phyloP scores from a whole-genome alignment of 2,888 invertebrate genomes.

The Lottia scabra region DNA sequence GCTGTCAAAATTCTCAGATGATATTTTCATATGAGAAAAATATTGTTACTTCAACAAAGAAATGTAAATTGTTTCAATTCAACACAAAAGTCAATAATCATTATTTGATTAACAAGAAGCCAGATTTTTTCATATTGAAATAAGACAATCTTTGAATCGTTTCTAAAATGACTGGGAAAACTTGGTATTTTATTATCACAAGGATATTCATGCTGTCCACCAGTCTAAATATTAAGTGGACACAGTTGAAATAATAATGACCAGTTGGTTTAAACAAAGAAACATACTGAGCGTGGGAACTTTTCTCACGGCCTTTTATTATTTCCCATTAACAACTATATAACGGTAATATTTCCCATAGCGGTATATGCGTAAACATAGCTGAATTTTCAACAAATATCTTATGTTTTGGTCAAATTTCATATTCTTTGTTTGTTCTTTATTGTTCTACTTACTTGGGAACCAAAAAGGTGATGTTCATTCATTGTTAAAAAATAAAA shows the following conservation, averaged over 20 bases:
- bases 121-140: background rate
- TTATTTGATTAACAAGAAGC: background rate
- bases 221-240: background rate
- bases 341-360: too few species aligned
- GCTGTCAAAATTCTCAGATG: background rate
- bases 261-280: background rate
- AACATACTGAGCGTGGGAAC: background rate
- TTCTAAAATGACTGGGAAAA: background rate
- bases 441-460: constrained; percentile 36
- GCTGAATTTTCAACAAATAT: too few species aligned
- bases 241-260: background rate
- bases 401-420: too few species aligned
- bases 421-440: background rate
- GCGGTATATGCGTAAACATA: too few species aligned
- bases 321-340: background rate
- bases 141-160: background rate
- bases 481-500: constrained; percentile 39
- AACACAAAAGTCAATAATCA: background rate
- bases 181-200: background rate
- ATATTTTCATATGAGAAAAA: constrained; percentile 1
- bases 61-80: background rate
- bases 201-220: background rate
- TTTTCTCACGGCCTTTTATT: background rate
- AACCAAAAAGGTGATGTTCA: constrained; percentile 51
- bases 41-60: background rate